phyloP scores from a whole-genome alignment of 2,797 vertebrate genomes.

The Scarus forsteni region DNA sequence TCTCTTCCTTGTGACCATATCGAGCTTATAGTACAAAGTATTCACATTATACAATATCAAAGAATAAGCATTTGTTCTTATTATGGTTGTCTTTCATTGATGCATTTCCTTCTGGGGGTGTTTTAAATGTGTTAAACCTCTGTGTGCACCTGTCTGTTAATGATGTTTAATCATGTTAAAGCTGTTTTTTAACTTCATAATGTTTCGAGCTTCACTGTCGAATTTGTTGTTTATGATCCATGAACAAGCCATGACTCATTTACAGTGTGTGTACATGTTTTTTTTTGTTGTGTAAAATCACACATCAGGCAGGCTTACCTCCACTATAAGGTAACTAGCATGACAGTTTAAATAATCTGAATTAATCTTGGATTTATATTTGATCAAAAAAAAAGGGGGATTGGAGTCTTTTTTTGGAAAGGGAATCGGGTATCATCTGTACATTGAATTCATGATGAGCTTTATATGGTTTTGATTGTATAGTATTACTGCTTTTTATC shows the following conservation, averaged over 20 bases:
- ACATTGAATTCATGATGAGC: slow-evolving; percentile 60
- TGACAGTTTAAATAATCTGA: slow-evolving; percentile 36
- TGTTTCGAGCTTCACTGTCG: slow-evolving; percentile 15
- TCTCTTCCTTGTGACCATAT: slow-evolving; percentile 38
- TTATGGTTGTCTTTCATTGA: slow-evolving; percentile 27
- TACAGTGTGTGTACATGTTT: slow-evolving; percentile 44
- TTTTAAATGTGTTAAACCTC: slow-evolving; percentile 39
- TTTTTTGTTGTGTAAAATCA: slow-evolving; percentile 44
- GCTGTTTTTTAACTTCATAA: slow-evolving; percentile 30
- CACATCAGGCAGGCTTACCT: slow-evolving; percentile 43
- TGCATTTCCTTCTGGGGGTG: slow-evolving; percentile 23
- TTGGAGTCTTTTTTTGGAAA: slow-evolving; percentile 31
- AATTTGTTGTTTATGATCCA: slow-evolving; percentile 43
- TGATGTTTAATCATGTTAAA: slow-evolving; percentile 43
- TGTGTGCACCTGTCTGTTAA: slow-evolving; percentile 28
- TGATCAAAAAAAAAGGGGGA: slow-evolving; percentile 14
- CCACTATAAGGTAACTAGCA: slow-evolving; percentile 48
- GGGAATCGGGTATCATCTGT: slow-evolving; percentile 56
- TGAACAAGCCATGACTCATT: slow-evolving; percentile 22
- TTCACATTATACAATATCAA: slow-evolving; percentile 50
- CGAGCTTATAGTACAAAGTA: slow-evolving; percentile 40
- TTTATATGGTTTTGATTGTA: slow-evolving; percentile 69
- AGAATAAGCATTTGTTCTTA: slow-evolving; percentile 32
- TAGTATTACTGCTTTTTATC: slow-evolving; percentile 60
- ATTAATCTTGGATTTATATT: slow-evolving; percentile 42